Conservation (phyloP, 1,140 invertebrate species). For the Lycorma delicatula region DNA sequence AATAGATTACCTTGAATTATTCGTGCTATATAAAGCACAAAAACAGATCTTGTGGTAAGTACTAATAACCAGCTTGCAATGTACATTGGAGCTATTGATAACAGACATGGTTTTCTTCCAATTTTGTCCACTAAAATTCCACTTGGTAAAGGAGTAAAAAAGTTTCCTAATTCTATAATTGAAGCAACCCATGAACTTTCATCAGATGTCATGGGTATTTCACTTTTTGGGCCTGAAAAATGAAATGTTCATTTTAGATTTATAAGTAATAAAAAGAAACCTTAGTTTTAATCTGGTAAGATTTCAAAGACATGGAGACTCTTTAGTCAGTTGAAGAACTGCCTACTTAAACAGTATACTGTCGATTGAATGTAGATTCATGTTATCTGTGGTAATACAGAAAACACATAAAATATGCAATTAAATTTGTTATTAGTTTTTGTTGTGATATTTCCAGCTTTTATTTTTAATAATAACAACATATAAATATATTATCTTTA, state of each 20-base stretch:
- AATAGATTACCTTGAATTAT: neutral
- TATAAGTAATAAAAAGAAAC: neutral
- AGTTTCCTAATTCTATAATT: conserved; percentile 34
- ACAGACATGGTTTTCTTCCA: conserved; percentile 60
- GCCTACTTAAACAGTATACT: neutral
- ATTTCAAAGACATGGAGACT: neutral
- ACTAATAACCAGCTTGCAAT: conserved; percentile 66
- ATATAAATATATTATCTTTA: no score
- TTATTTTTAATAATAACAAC: no score
- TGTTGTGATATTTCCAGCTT: no score
- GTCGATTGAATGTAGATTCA: neutral
- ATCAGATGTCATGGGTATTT: conserved; percentile 14
- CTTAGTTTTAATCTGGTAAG: neutral
- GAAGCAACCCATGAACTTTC: conserved; percentile 36
- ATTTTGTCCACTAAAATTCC: conserved; percentile 56
- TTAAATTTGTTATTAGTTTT: no score
- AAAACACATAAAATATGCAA: no score
- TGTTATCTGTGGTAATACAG: no score
- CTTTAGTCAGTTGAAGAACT: neutral
- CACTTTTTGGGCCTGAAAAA: conserved; percentile 38
- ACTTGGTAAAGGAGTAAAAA: conserved; percentile 14
- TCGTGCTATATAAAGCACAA: conserved; percentile 13
- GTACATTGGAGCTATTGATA: conserved; percentile 59
- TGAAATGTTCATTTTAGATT: conserved; percentile 23
- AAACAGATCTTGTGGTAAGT: conserved; percentile 48